Base-by-base conservation (phyloP, 2,113 vertebrate genomes). In the Bubo scandiacus region DNA sequence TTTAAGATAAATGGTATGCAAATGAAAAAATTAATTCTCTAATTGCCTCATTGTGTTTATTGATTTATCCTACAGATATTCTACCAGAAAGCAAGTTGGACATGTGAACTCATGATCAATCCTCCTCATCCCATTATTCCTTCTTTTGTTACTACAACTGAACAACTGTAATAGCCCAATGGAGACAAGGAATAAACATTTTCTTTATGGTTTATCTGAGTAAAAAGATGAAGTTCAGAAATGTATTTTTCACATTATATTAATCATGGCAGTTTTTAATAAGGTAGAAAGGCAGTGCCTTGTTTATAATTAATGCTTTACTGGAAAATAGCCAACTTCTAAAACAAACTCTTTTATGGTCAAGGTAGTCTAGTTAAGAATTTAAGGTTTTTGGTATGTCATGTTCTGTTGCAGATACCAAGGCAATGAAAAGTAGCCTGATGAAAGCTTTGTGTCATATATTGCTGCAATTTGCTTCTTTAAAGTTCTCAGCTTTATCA, bases 1-100 rank as follows among this genome's bases (percentile, higher is more conserved):
- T 57, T 94, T 34, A 82, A 93, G 55, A 51, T 96, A 95, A 97
- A 95, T 70, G 91, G 84, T 63, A 66, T 17, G 40, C 21, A 84
- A 62, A 43, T 72, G 21, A 73, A 25, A 88, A 70, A 55, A 38
- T 65, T 13, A 10, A 75, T 86, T 94, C 47, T 70, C 34, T 88
- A 86, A 51, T 67, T 73, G 2, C 22, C 25, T 62, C 17, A 9
- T 47, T 62, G 42, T 59, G 30, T 93, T 82, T 91, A 83, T 54
- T 89, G 52, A 79, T 85, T 78, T 79, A 45, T 81, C 15, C 10
- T 52, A 15, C 26, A n/a, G 27, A 49, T 68, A 30, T 88, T 72
- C 40, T 74, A 43, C 10, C 6, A 59, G 42, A 88, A 71, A 82
- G 5, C 5, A 72, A 6, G 8, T 25, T 58, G 11, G 16, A 49